These are phyloP conservation scores for Amblyornis subalaris DNA, from an alignment of 2,113 vertebrate genomes.

Conservation along the genomic window DNA sequence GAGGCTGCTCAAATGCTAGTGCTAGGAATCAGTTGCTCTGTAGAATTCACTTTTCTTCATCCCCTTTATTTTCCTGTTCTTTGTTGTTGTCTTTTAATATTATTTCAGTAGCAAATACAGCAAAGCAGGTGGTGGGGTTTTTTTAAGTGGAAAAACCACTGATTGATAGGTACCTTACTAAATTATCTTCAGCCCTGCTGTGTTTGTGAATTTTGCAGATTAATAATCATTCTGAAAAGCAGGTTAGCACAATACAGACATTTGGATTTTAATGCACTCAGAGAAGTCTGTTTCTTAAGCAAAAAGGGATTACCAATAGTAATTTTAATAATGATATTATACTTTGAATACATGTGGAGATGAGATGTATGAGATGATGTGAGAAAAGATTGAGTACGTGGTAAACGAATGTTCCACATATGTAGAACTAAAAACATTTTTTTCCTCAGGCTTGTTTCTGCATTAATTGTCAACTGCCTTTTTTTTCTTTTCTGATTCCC, in stretches of 20 bases:
- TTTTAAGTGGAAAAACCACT: neutral
- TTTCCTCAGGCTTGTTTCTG: neutral
- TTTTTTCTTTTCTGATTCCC: neutral
- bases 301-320: neutral
- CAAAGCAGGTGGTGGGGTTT: neutral
- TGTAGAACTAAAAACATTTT: neutral
- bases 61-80: neutral
- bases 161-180: neutral
- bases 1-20: slow-evolving; percentile 62
- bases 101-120: neutral
- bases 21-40: neutral
- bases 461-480: neutral
- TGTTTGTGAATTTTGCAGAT: slow-evolving; percentile 2
- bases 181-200: neutral
- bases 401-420: neutral
- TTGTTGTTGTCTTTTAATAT: neutral
- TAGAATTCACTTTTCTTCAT: neutral
- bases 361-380: too few relatives aligned
- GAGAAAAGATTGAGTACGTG: neutral
- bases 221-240: slow-evolving; percentile 10
- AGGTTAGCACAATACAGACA: neutral
- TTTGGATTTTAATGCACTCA: neutral
- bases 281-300: neutral
- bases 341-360: neutral
- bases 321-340: neutral